Base-by-base conservation (phyloP, 1,140 invertebrate species). In the Coenobita brevimanus region DNA sequence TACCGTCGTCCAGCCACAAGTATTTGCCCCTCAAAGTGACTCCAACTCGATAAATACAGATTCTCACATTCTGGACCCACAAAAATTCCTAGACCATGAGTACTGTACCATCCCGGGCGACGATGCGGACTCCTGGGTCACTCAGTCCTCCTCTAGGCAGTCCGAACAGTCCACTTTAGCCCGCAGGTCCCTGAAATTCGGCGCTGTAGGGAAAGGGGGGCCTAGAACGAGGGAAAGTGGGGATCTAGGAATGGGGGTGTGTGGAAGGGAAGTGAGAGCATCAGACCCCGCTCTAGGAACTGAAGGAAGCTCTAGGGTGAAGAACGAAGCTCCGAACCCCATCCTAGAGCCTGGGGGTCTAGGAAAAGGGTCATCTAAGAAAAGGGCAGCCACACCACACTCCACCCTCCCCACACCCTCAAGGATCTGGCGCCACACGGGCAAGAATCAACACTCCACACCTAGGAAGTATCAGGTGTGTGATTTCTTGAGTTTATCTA, bases 41-140 rank as follows among this genome's bases (percentile, higher is more conserved):
- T 62, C 64, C 2, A 76, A 89, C 79, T n/a, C n/a, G n/a, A n/a
- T n/a, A n/a, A n/a, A n/a, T n/a, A n/a, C n/a, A n/a, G n/a, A n/a
- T n/a, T n/a, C n/a, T n/a, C n/a, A n/a, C n/a, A 87, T 87, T 64
- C 85, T 87, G 13, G 85, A 87, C 62, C 62, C 21, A 6, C 85
- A 87, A 46, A 90, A 90, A 60, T 89, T 89, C 76, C 71, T 90
- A n/a, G 89, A 90, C 73, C 89, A 90, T 67, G 89, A 90, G 50
- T 90, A 90, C 69, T 90, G 89, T 82, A 90, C 89, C 50, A 90
- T 90, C 21, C 84, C 86, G 0, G 89, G 89, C 8, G 89, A 90
- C 71, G 89, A 90, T 33, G 89, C 89, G n/a, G 89, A 90, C 67
- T 90, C 89, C n/a, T 90, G 89, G 89, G 83, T 90, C 67, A 84